phyloP scores from a whole-genome alignment of 1,140 invertebrate genomes.

The Vollenhovia emeryi region DNA sequence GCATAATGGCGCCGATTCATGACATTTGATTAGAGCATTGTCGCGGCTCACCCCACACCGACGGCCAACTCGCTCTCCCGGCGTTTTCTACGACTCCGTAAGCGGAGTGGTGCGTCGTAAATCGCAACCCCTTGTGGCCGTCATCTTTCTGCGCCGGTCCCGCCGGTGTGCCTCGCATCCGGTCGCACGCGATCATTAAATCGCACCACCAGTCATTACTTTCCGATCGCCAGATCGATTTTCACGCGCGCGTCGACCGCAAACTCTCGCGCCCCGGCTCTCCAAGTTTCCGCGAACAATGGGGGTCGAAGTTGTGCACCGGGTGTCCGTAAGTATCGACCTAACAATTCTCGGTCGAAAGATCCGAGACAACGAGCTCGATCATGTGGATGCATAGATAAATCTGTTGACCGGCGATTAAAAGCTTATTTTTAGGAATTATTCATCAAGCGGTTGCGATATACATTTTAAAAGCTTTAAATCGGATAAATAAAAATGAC shows the following conservation, averaged over 20 bases:
- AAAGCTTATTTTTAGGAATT: background rate
- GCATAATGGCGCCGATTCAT: conserved; percentile 84
- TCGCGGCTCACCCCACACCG: conserved; percentile 76
- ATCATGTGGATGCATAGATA: conserved; percentile 37
- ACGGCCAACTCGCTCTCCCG: conserved; percentile 63
- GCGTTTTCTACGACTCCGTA: conserved; percentile 66
- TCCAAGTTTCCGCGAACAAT: conserved; percentile 43
- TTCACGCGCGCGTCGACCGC: conserved; percentile 49
- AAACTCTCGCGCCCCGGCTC: conserved; percentile 52
- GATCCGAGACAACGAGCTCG: conserved; percentile 31
- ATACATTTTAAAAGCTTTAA: background rate
- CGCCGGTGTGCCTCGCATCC: background rate
- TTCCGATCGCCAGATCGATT: conserved; percentile 68
- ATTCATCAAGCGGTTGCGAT: background rate
- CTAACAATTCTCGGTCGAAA: conserved; percentile 31
- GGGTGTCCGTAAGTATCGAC: conserved; percentile 53
- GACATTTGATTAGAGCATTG: conserved; percentile 85
- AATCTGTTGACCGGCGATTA: conserved; percentile 9
- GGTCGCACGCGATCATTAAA: conserved; percentile 42
- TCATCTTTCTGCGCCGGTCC: conserved; percentile 40
- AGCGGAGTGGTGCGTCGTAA: conserved; percentile 59
- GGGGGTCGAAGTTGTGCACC: conserved; percentile 46
- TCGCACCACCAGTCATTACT: conserved; percentile 64
- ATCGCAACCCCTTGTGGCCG: conserved; percentile 65
- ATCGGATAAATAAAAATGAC: background rate